Evolutionary conservation across 2,888 invertebrate species (phyloP), one percentile per base, ranked within the genome.

Genomic region (Gortyna flavago): DNA sequence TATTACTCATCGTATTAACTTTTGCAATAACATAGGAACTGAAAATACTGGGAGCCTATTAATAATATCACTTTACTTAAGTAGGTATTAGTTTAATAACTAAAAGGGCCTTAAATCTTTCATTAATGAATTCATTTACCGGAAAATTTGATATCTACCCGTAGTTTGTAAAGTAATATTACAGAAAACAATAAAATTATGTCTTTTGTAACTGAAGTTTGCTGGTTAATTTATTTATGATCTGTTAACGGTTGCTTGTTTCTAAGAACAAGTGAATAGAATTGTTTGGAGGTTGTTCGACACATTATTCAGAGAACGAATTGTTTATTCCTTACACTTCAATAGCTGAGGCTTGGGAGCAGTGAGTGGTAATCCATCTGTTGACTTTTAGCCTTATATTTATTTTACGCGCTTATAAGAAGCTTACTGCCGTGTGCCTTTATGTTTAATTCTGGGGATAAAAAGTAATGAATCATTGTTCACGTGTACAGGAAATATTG

Each of bases 321-420:
- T 85, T 87, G 84, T 85, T 87, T 87, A 87, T 79, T 64, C n/a
- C 62, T 61, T 59, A 61, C 75, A 77, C 76, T 79, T 71, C 78
- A 75, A 74, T 72, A n/a, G 65, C 66, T 68, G 64, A 71, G 57
- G 29, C 66, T 59, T 29, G 73, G 48, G 54, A 68, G 41, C 41
- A 76, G 65, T 41, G 77, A 79, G 77, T 84, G 71, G 85, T 79
- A 81, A 84, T 81, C 79, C 81, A 81, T 84, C 68, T 85, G 84
- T 65, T 80, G 79, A 77, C 79, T 69, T 76, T 76, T 75, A 70
- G 77, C 77, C 67, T 73, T 68, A 38, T 75, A 82, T 85, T 85
- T 81, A 81, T 70, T 65, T 71, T 69, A 70, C 57, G 62, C 62
- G 72, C 77, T 85, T 80, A 73, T 77, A 76, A 48, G 61, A 62